Evolutionary conservation across 2,888 invertebrate genomes (phyloP).

Genomic region (Galerucella calmariensis): DNA sequence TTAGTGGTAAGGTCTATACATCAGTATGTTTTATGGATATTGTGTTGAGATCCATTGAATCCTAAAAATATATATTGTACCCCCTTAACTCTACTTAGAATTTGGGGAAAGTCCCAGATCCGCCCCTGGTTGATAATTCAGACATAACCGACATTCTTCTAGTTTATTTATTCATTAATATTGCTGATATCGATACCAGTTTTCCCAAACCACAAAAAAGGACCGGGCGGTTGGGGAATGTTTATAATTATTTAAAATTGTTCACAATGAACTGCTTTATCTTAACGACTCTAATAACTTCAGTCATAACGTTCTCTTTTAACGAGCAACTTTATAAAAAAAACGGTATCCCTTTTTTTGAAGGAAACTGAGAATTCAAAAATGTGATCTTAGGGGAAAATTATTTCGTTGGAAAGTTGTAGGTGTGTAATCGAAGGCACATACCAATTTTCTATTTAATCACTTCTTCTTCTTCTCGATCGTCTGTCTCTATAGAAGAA

Average conservation of each 20-base stretch:
- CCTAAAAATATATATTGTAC: too few species aligned
- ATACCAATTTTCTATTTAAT: slow-evolving; percentile 16
- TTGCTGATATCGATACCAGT: slow-evolving; percentile 34
- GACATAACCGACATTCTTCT: slow-evolving; percentile 36
- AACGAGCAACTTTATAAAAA: not conserved
- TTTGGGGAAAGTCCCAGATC: too few species aligned
- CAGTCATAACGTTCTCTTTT: not conserved
- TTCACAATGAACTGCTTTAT: slow-evolving; percentile 3
- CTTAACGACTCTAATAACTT: slow-evolving; percentile 14
- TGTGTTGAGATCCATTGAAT: too few species aligned
- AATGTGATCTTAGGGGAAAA: not conserved
- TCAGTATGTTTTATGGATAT: too few species aligned
- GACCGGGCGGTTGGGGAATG: slow-evolving; percentile 18
- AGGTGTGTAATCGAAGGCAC: slow-evolving; percentile 10
- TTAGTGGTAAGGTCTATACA: too few species aligned
- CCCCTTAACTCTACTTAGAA: too few species aligned
- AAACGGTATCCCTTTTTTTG: not conserved
- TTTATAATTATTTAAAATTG: slow-evolving; percentile 20
- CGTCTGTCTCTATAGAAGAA: slow-evolving; percentile 36
- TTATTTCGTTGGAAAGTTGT: not conserved
- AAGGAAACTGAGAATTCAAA: not conserved
- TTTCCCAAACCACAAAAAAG: slow-evolving; percentile 17
- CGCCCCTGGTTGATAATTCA: slow-evolving; percentile 12
- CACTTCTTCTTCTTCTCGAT: slow-evolving; percentile 19
- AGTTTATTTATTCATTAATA: slow-evolving; percentile 41